Evolutionary conservation across 2,113 vertebrate genomes (phyloP).

Genomic region (Oreochromis tanganicae): DNA sequence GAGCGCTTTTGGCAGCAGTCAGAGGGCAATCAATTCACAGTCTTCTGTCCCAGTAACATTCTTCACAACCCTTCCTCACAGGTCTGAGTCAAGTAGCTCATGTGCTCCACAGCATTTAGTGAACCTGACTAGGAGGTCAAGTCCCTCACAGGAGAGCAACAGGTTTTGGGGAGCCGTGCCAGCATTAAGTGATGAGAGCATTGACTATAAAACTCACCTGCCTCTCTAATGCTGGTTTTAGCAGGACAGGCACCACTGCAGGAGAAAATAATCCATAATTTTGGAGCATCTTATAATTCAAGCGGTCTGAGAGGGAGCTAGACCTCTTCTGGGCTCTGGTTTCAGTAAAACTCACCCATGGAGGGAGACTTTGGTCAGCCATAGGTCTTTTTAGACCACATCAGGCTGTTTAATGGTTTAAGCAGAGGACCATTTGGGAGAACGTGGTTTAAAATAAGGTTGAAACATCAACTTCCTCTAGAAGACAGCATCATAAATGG

Average conservation of each 20-base stretch:
- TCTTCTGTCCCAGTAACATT: constrained; percentile 21
- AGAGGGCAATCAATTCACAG: constrained; percentile 49
- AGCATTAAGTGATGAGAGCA: constrained; percentile 23
- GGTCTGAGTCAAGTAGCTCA: constrained; percentile 25
- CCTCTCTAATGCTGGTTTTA: neutral
- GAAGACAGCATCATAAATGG: neutral
- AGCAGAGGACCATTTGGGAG: neutral
- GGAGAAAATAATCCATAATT: neutral
- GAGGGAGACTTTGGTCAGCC: neutral
- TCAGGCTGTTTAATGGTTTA: neutral
- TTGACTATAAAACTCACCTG: constrained; percentile 35
- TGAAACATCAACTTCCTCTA: neutral
- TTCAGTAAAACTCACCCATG: neutral
- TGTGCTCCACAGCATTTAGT: constrained; percentile 12
- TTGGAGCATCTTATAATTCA: neutral
- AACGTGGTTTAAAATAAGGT: neutral
- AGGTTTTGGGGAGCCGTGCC: constrained; percentile 50
- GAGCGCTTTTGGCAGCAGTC: constrained; percentile 21
- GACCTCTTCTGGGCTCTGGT: neutral
- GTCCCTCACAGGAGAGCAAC: constrained; percentile 22
- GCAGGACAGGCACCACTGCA: neutral
- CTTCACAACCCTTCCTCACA: constrained; percentile 48
- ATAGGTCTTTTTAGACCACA: neutral
- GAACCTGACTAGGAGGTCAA: constrained; percentile 16
- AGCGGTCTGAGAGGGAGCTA: neutral